Percentiles rank a stretch among this genome's conserved stretches.
These are phyloP conservation scores for Andrena fulva DNA, from an alignment of 2,888 invertebrate species.

Conservation along the genomic window DNA sequence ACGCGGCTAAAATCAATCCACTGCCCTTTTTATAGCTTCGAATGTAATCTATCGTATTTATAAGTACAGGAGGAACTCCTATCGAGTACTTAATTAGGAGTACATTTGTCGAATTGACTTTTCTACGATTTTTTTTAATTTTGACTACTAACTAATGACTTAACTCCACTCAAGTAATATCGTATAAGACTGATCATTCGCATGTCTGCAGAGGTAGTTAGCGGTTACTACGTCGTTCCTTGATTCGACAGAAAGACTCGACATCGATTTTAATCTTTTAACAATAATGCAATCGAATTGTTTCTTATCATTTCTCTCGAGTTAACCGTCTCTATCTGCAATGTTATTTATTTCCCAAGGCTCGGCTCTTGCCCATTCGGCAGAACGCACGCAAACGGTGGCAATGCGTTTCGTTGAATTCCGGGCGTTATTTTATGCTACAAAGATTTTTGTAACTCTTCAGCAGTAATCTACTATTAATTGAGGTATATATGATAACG, in stretches of 20 bases:
- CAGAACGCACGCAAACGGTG: slow-evolving; percentile 5
- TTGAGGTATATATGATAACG: slow-evolving; percentile 6
- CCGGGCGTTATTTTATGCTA: not conserved
- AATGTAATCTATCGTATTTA: slow-evolving; percentile 64
- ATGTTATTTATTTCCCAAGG: slow-evolving; percentile 48
- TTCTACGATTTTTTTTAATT: slow-evolving; percentile 37
- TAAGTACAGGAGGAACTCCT: slow-evolving; percentile 54
- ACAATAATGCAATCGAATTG: slow-evolving; percentile 7
- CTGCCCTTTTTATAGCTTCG: slow-evolving; percentile 65
- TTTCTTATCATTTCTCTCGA: slow-evolving; percentile 5
- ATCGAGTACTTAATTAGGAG: slow-evolving; percentile 66
- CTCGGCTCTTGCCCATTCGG: slow-evolving; percentile 38
- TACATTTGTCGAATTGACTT: slow-evolving; percentile 48
- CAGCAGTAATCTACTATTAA: not conserved
- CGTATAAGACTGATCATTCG: slow-evolving; percentile 57
- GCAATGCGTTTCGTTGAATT: not conserved
- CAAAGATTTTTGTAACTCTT: not conserved
- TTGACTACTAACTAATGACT: slow-evolving; percentile 36
- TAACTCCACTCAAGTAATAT: slow-evolving; percentile 41
- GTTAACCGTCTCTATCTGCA: slow-evolving; percentile 22
- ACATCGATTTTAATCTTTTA: slow-evolving; percentile 11
- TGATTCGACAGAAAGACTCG: slow-evolving; percentile 29
- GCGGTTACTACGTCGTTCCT: slow-evolving; percentile 38
- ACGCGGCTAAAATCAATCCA: slow-evolving; percentile 45
- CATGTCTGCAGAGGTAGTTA: slow-evolving; percentile 49